Percentiles rank a stretch among this genome's conserved stretches.
Conservation (phyloP, 2,888 invertebrate species). For the Hylaea fasciaria region DNA sequence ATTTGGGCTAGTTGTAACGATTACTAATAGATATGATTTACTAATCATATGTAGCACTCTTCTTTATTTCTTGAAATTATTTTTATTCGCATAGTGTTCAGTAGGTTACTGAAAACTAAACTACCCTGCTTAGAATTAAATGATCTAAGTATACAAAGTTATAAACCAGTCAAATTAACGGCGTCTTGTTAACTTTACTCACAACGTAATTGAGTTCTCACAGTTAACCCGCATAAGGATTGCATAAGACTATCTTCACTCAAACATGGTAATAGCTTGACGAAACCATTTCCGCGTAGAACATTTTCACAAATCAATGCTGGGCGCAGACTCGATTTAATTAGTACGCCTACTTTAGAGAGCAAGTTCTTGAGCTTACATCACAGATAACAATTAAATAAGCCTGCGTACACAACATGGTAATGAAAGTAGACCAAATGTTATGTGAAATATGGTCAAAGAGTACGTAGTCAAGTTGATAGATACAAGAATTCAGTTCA, state of each 20-base stretch:
- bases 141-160: conserved; percentile 13
- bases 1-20: too few species aligned
- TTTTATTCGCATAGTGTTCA: too few species aligned
- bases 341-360: conserved; percentile 17
- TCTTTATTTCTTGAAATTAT: too few species aligned
- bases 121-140: neutral
- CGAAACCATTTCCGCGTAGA: conserved; percentile 27
- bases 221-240: conserved; percentile 17
- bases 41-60: too few species aligned
- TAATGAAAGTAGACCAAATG: neutral
- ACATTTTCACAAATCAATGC: conserved; percentile 29
- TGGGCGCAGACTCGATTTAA: conserved; percentile 10
- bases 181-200: conserved; percentile 32
- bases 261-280: conserved; percentile 24
- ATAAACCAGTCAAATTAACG: conserved; percentile 7
- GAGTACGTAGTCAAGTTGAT: too few species aligned
- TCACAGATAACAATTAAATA: conserved; percentile 12
- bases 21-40: too few species aligned
- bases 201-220: conserved; percentile 40
- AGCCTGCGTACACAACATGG: neutral
- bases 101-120: neutral
- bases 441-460: neutral
- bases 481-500: too few species aligned
- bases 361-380: conserved; percentile 14
- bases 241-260: conserved; percentile 27